These are phyloP conservation scores for Notechis scutatus DNA, from an alignment of 2,113 vertebrate genomes.

Conservation along the genomic window DNA sequence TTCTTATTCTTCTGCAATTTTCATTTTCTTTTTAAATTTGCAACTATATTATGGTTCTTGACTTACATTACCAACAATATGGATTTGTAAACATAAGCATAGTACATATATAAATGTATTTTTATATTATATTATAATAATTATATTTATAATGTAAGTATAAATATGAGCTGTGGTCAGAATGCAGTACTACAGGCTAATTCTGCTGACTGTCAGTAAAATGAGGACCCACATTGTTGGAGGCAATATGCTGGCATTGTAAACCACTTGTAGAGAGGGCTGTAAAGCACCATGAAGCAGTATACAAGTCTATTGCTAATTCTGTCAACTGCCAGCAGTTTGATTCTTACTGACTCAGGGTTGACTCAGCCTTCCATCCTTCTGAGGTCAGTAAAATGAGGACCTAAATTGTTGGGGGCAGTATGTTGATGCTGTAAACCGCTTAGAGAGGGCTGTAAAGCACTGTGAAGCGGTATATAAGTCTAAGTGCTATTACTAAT, in stretches of 20 bases:
- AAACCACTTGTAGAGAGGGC: no score
- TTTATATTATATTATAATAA: not conserved
- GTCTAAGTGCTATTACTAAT: not conserved
- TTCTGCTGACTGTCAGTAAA: not conserved
- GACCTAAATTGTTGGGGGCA: not conserved
- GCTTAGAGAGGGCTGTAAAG: not conserved
- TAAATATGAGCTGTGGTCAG: not conserved
- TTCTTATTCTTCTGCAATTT: not conserved
- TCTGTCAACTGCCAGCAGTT: not conserved
- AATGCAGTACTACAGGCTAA: not conserved
- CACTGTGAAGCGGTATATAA: not conserved
- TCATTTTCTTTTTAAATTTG: not conserved
- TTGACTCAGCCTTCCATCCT: not conserved
- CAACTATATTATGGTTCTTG: not conserved
- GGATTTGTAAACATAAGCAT: not conserved
- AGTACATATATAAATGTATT: not conserved
- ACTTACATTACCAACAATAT: not conserved
- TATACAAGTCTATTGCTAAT: not conserved
- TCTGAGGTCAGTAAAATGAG: not conserved
- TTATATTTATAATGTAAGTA: not conserved
- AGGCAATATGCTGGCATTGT: no score
- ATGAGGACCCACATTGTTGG: no score
- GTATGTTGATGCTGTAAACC: not conserved
- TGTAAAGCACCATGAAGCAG: no score
- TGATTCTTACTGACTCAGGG: not conserved